Conservation (phyloP, 2,888 invertebrate genomes). For the Campaea margaritaria region DNA sequence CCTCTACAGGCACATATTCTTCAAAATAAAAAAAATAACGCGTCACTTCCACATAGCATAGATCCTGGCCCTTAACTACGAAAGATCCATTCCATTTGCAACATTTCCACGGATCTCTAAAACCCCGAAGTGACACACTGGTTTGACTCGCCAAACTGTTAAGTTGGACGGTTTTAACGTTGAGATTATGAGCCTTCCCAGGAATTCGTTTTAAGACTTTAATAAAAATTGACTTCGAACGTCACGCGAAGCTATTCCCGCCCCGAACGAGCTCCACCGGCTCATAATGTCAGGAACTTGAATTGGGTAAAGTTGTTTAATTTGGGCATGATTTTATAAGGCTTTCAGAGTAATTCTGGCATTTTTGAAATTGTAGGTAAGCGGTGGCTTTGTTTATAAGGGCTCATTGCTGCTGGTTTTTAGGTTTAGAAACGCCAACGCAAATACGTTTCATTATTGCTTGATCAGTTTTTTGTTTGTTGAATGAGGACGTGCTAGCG, state of each 20-base stretch:
- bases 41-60: no score
- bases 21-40: no score
- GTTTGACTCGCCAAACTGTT: constrained; percentile 36
- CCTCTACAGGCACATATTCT: no score
- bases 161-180: constrained; percentile 48
- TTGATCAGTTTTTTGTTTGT: no score
- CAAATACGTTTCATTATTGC: not conserved
- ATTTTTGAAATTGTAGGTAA: constrained; percentile 20
- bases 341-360: constrained; percentile 14
- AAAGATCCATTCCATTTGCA: no score
- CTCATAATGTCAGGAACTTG: constrained; percentile 40
- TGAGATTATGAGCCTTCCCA: constrained; percentile 43
- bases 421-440: not conserved
- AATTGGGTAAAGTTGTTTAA: constrained; percentile 43
- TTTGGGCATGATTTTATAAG: constrained; percentile 28
- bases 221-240: constrained; percentile 53
- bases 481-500: no score
- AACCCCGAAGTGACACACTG: constrained; percentile 8
- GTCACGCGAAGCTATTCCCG: constrained; percentile 26
- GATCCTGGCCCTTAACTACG: no score
- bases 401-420: not conserved
- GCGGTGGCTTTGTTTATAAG: constrained; percentile 5
- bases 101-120: constrained; percentile 5
- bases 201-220: constrained; percentile 46
- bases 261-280: constrained; percentile 35